These are phyloP conservation scores for Labrus mixtus DNA, from an alignment of 2,113 vertebrate genomes.

Conservation along the genomic window DNA sequence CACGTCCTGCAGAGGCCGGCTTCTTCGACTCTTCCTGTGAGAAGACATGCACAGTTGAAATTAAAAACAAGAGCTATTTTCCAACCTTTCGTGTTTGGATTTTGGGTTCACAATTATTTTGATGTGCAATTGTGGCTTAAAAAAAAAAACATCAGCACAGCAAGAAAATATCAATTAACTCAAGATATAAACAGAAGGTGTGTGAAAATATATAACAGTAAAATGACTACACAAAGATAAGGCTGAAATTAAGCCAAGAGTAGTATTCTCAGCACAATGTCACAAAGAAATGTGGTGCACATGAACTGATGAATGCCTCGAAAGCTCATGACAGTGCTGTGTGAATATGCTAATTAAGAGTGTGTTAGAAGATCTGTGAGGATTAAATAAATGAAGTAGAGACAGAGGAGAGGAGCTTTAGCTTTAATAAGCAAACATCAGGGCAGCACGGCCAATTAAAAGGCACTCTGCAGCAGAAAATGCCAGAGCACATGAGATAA, in stretches of 20 bases:
- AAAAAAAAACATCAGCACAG: neutral
- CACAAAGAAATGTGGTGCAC: neutral
- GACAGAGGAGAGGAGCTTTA: conserved; percentile 17
- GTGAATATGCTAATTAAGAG: conserved; percentile 35
- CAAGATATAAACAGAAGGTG: neutral
- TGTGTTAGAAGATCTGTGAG: conserved; percentile 17
- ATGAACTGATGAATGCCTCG: neutral
- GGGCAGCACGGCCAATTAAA: conserved; percentile 51
- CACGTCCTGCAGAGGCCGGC: conserved; percentile 3
- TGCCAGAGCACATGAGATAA: conserved; percentile 50
- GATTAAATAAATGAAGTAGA: conserved; percentile 41
- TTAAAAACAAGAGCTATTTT: conserved; percentile 29
- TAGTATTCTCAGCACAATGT: too few relatives aligned
- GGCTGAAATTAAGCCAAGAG: neutral
- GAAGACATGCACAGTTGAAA: conserved; percentile 29
- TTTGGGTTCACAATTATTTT: neutral
- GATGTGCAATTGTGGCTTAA: neutral
- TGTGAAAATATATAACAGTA: too few relatives aligned
- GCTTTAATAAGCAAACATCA: conserved; percentile 51
- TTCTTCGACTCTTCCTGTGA: conserved; percentile 38
- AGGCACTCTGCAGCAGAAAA: conserved; percentile 48
- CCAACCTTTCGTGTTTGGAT: conserved; percentile 17
- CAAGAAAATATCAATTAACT: neutral
- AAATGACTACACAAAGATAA: neutral
- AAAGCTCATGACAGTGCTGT: neutral